A percentile compares a stretch with the other conserved stretches of the same genome.
Evolutionary conservation across 2,797 vertebrate genomes (phyloP).

Genomic region (Sphaeramia orbicularis): DNA sequence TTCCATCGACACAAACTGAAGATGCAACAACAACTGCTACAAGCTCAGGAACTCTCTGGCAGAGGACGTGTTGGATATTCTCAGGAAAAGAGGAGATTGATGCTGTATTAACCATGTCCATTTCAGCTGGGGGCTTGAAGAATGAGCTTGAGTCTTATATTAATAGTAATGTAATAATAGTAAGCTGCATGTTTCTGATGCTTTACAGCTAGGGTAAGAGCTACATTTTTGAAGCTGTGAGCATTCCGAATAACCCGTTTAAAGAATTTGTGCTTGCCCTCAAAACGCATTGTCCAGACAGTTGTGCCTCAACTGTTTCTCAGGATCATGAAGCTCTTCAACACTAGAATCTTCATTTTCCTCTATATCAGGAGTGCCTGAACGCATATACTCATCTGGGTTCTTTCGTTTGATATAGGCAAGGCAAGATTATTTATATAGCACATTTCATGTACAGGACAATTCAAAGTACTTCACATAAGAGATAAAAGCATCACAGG

Average conservation of each 20-base stretch:
- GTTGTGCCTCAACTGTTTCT: too few relatives aligned
- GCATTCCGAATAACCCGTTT: conserved; percentile 19
- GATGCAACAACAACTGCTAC: conserved; percentile 30
- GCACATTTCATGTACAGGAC: too few relatives aligned
- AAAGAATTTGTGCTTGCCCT: conserved; percentile 23
- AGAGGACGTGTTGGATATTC: conserved; percentile 43
- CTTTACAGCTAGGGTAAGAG: conserved; percentile 24
- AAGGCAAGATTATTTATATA: too few relatives aligned
- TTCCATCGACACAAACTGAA: conserved; percentile 39
- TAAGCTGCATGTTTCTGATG: conserved; percentile 32
- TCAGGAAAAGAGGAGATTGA: conserved; percentile 46
- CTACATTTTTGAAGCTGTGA: conserved; percentile 32
- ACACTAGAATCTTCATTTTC: too few relatives aligned
- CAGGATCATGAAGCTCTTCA: too few relatives aligned
- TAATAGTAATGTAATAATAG: too few relatives aligned
- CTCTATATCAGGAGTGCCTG: too few relatives aligned
- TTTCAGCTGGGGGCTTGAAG: conserved; percentile 50
- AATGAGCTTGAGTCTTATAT: conserved; percentile 33
- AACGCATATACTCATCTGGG: too few relatives aligned
- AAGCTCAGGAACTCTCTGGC: conserved; percentile 25
- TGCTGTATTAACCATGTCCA: conserved; percentile 40
- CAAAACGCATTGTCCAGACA: too few relatives aligned
- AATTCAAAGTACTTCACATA: too few relatives aligned
- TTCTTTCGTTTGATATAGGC: too few relatives aligned
- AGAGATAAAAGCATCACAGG: too few relatives aligned